phyloP scores from a whole-genome alignment of 2,113 vertebrate species.

The Gulo gulo region DNA sequence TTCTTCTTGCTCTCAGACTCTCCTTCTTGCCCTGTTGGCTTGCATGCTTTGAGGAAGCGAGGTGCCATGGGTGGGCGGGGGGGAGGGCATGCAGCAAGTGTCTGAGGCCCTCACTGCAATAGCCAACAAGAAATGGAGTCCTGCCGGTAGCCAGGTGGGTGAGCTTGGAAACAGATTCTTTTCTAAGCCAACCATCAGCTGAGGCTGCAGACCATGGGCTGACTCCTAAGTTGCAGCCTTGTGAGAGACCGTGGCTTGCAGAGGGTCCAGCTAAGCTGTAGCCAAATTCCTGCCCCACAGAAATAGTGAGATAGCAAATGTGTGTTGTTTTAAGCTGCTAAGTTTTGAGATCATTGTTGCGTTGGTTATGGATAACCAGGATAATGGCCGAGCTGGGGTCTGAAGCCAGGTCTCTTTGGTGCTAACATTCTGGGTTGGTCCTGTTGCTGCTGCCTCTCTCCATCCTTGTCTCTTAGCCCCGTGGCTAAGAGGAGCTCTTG shows the following conservation, averaged over 20 bases:
- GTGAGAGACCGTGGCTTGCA: not conserved
- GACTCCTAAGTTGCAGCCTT: not conserved
- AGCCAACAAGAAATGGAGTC: not conserved
- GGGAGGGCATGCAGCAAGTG: not conserved
- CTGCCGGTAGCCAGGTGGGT: accelerated
- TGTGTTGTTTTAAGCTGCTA: not conserved
- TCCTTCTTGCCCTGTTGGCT: not conserved
- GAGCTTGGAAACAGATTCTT: not conserved
- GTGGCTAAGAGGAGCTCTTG: not conserved
- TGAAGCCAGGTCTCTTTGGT: not conserved
- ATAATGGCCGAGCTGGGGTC: not conserved
- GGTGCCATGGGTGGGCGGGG: not conserved
- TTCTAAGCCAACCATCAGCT: not conserved
- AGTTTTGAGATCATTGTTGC: not conserved
- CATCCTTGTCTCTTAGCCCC: not conserved
- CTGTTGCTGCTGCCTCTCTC: not conserved
- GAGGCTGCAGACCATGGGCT: not conserved
- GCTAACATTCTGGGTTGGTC: not conserved
- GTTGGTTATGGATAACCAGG: not conserved
- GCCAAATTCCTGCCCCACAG: not conserved
- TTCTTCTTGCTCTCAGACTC: not conserved
- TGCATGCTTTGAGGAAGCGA: not conserved
- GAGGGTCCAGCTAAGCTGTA: not conserved
- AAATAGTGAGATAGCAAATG: not conserved
- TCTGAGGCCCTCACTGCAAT: not conserved